Evolutionary conservation across 1,140 invertebrate genomes (phyloP), one percentile per base, ranked within the genome.

Genomic region (Asobara japonica): DNA sequence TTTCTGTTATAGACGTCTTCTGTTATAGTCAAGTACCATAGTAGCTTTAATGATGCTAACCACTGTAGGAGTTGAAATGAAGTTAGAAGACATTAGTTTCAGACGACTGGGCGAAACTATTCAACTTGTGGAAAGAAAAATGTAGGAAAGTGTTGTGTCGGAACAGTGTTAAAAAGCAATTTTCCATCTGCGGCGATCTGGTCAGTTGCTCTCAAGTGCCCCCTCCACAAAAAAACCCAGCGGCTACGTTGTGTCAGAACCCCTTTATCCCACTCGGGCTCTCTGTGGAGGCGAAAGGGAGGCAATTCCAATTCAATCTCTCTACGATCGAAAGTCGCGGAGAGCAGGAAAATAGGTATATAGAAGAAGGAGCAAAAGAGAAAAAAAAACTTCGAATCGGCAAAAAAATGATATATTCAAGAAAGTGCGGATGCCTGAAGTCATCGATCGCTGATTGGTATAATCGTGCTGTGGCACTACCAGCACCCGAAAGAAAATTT

Each of bases 101-200:
- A n/a, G n/a, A n/a, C n/a, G n/a, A n/a, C n/a, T n/a, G n/a, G n/a
- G n/a, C n/a, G n/a, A n/a, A n/a, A n/a, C n/a, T n/a, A n/a, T n/a
- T n/a, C n/a, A n/a, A n/a, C n/a, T n/a, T n/a, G 31, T 33, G 31
- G 11, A 33, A 36, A 51, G 33, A 38, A 38, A 25, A 41, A 60
- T 36, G 33, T 61, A 13, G 25, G 51, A 20, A 62, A 70, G 76
- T 36, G 68, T 69, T 7, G n/a, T 30, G 22, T n/a, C 29, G 25
- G 60, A 56, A 56, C 27, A 62, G 60, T 62, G 78, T 81, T 83
- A 78, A 80, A 81, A 82, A 82, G 79, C 78, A 83, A 83, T 83
- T 82, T 82, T 79, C 75, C 73, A 71, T 80, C 38, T 73, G 71
- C 64, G 72, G 31, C 74, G 61, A 74, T 72, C 16, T 48, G 70